Percentiles rank a stretch among this genome's conserved stretches.
Conservation (phyloP, 2,888 invertebrate genomes). For the Cecidostiba fungosa region DNA sequence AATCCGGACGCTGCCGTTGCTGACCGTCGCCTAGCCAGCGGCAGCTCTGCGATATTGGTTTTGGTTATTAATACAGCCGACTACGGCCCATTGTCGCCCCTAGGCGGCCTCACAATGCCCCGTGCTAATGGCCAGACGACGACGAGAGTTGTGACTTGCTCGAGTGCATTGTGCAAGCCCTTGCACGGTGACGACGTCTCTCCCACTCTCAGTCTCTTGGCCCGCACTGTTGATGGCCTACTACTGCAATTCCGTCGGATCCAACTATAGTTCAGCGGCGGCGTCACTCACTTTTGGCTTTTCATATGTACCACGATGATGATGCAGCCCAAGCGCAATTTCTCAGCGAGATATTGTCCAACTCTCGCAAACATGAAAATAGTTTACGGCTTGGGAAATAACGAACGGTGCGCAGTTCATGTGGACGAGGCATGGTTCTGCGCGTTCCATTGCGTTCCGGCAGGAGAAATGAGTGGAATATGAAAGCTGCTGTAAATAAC, state of each 20-base stretch:
- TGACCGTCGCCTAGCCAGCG: slow-evolving; percentile 64
- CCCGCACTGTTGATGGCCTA: background rate
- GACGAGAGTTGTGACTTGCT: slow-evolving; percentile 24
- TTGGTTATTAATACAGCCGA: slow-evolving; percentile 73
- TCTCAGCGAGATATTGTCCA: background rate
- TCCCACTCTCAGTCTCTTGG: slow-evolving; percentile 57
- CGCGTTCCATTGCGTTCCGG: too few species aligned
- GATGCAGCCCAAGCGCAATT: background rate
- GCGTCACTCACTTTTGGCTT: background rate
- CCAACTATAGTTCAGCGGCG: background rate
- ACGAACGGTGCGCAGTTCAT: too few species aligned
- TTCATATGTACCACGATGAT: background rate
- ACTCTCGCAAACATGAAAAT: background rate
- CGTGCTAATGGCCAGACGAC: slow-evolving; percentile 69
- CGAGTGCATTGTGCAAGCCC: slow-evolving; percentile 24
- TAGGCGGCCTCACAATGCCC: slow-evolving; percentile 69
- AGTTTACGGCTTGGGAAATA: background rate
- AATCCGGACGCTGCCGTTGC: slow-evolving; percentile 44
- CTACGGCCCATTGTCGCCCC: slow-evolving; percentile 68
- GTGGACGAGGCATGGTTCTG: too few species aligned
- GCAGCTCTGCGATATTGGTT: slow-evolving; percentile 71
- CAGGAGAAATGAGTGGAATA: too few species aligned
- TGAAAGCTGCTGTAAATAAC: too few species aligned
- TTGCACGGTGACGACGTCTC: background rate
- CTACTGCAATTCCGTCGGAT: background rate